Evolutionary conservation across 2,797 vertebrate genomes (phyloP).

Genomic region (Phoebastria nigripes): DNA sequence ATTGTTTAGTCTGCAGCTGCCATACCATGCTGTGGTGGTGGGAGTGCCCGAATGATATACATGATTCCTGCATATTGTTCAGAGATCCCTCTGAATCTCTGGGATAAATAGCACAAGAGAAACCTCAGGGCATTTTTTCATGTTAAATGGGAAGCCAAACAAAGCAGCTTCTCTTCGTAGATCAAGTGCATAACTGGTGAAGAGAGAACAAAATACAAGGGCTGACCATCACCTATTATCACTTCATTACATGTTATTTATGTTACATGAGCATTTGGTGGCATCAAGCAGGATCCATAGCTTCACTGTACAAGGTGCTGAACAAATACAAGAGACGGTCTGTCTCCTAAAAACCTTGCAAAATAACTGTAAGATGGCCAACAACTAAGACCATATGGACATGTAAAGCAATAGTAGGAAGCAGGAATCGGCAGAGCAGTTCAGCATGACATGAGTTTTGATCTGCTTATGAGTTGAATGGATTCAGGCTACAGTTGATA

Average conservation of each 20-base stretch:
- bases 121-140: background rate
- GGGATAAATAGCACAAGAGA: background rate
- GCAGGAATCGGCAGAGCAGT: background rate
- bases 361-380: slow-evolving; percentile 12
- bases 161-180: background rate
- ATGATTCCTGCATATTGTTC: background rate
- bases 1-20: background rate
- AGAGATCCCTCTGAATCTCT: background rate
- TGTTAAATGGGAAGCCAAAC: background rate
- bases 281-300: background rate
- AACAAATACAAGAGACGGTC: background rate
- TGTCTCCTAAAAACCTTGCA: background rate
- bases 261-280: background rate
- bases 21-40: background rate
- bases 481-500: slow-evolving; percentile 52
- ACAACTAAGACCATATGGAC: slow-evolving; percentile 4
- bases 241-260: background rate
- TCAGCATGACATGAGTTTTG: slow-evolving; percentile 1
- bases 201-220: background rate
- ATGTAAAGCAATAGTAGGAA: background rate
- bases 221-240: background rate
- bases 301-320: background rate
- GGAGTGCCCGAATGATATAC: fast-evolving
- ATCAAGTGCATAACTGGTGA: background rate
- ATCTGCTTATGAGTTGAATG: background rate